phyloP scores from a whole-genome alignment of 2,888 invertebrate species.

The Lithophane semibrunnea region DNA sequence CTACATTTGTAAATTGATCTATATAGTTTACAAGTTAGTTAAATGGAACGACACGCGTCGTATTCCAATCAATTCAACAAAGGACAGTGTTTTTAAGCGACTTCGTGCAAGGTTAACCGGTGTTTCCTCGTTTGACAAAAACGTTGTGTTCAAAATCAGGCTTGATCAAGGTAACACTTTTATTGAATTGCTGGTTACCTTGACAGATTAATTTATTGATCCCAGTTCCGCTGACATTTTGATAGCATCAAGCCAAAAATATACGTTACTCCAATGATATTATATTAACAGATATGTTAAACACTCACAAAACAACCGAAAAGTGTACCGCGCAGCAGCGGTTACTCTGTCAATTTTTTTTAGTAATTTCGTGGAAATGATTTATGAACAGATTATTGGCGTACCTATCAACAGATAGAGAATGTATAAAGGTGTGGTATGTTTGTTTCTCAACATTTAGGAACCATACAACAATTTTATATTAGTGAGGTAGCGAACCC shows the following conservation, averaged over 20 bases:
- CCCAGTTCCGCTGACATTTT: slow-evolving; percentile 52
- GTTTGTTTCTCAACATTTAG: neutral
- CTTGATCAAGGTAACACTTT: slow-evolving; percentile 47
- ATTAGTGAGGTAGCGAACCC: too few relatives aligned
- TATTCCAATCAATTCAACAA: slow-evolving; percentile 61
- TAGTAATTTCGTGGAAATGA: neutral
- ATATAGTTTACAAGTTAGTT: slow-evolving; percentile 63
- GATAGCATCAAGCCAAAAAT: slow-evolving; percentile 41
- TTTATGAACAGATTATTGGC: slow-evolving; percentile 16
- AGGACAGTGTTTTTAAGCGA: slow-evolving; percentile 67
- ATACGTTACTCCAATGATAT: too few relatives aligned
- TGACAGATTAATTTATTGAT: slow-evolving; percentile 53
- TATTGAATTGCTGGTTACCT: slow-evolving; percentile 57
- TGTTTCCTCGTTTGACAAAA: slow-evolving; percentile 70
- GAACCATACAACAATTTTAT: neutral
- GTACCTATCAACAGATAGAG: neutral
- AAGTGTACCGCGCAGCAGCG: too few relatives aligned
- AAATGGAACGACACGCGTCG: slow-evolving; percentile 57
- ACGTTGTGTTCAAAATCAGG: slow-evolving; percentile 57
- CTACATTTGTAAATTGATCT: slow-evolving; percentile 64
- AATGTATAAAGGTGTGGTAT: neutral
- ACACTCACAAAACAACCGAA: too few relatives aligned
- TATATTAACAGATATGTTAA: too few relatives aligned
- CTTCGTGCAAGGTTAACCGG: slow-evolving; percentile 69
- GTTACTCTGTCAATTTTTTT: neutral